These are phyloP conservation scores for Epirrhoe alternata DNA, from an alignment of 2,888 invertebrate species.

Conservation along the genomic window DNA sequence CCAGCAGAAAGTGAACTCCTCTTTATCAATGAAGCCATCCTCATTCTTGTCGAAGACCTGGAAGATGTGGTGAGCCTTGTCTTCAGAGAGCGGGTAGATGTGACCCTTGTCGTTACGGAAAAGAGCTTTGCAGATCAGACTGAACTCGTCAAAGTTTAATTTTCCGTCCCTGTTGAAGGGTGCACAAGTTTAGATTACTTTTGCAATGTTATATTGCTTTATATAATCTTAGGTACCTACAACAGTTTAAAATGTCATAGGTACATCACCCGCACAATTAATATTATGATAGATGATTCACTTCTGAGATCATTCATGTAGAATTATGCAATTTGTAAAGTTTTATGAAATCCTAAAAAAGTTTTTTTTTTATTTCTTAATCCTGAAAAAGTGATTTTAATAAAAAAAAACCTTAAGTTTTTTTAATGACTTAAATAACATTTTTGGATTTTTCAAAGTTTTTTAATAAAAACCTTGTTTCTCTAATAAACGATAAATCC, in stretches of 20 bases:
- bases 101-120: slow-evolving; percentile 94
- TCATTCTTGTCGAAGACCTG: slow-evolving; percentile 91
- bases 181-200: background rate
- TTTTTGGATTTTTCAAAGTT: background rate
- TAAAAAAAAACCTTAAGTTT: too few relatives aligned
- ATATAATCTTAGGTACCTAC: too few relatives aligned
- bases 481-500: background rate
- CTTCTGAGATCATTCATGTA: background rate
- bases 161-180: slow-evolving; percentile 87
- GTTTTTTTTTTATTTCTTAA: too few relatives aligned
- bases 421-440: too few relatives aligned
- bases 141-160: slow-evolving; percentile 91
- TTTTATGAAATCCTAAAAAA: too few relatives aligned
- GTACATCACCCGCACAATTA: too few relatives aligned
- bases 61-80: slow-evolving; percentile 90
- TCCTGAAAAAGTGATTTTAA: too few relatives aligned
- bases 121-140: slow-evolving; percentile 92
- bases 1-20: slow-evolving; percentile 95
- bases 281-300: too few relatives aligned
- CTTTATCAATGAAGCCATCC: slow-evolving; percentile 91
- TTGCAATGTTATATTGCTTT: too few relatives aligned
- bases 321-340: background rate
- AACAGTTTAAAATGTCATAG: too few relatives aligned
- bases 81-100: slow-evolving; percentile 90
- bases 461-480: background rate